Conservation (phyloP, 2,113 vertebrate species). For the Tapirus terrestris region DNA sequence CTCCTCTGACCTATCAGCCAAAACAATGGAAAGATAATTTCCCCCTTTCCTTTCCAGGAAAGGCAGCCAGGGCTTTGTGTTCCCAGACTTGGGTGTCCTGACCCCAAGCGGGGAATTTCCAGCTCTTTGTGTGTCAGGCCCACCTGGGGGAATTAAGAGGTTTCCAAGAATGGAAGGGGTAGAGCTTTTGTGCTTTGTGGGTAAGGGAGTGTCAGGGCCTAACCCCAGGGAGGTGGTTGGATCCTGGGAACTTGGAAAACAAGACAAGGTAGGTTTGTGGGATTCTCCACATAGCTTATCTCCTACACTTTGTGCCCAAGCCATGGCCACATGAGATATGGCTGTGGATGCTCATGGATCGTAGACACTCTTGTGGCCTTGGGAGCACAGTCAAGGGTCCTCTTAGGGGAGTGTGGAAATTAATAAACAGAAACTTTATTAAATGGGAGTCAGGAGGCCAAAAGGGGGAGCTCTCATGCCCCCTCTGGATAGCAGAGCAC, state of each 20-base stretch:
- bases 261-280: not conserved
- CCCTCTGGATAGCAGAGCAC: too few relatives aligned
- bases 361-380: not conserved
- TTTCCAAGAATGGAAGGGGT: not conserved
- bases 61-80: constrained; percentile 35
- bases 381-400: not conserved
- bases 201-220: not conserved
- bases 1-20: not conserved
- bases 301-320: not conserved
- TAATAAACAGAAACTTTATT: too few relatives aligned
- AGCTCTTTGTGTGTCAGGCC: constrained; percentile 25
- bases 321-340: not conserved
- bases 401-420: not conserved
- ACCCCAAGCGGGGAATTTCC: constrained; percentile 58
- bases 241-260: not conserved
- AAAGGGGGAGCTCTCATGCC: too few relatives aligned
- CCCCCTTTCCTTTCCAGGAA: constrained; percentile 48
- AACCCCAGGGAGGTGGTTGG: not conserved
- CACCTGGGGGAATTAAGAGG: not conserved
- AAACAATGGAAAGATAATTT: constrained; percentile 49
- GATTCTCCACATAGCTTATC: not conserved
- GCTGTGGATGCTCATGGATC: not conserved
- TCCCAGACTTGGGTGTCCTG: constrained; percentile 46
- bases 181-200: not conserved
- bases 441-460: too few relatives aligned